A percentile compares a stretch with the other conserved stretches of the same genome.
Evolutionary conservation across 2,113 vertebrate species (phyloP).

Genomic region (Sinocyclocheilus anophthalmus): DNA sequence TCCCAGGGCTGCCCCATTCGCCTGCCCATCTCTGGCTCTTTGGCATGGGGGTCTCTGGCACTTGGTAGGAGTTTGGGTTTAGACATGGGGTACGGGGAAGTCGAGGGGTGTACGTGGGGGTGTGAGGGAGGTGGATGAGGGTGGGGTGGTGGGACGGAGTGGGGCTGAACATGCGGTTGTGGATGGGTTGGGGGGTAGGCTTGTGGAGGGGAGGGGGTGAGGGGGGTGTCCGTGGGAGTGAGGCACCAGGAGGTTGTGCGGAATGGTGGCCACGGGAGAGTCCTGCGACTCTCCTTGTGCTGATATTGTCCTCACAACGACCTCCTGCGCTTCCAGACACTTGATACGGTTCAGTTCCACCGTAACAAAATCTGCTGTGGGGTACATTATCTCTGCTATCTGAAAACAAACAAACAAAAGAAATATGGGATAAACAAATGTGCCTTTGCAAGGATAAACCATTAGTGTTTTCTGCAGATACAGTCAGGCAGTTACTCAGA

Average conservation of each 20-base stretch:
- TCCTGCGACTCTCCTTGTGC: constrained; percentile 93
- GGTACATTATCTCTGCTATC: constrained; percentile 91
- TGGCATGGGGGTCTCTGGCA: constrained; percentile 91
- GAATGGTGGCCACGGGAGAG: constrained; percentile 81
- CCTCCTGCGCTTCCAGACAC: constrained; percentile 83
- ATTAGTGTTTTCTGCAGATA: neutral
- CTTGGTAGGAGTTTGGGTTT: constrained; percentile 88
- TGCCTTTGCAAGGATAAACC: neutral
- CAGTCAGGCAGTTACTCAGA: neutral
- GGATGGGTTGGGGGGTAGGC: constrained; percentile 54
- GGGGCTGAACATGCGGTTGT: constrained; percentile 37
- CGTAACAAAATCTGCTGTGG: constrained; percentile 80
- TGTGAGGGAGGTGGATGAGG: constrained; percentile 38
- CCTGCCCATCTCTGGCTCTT: constrained; percentile 83
- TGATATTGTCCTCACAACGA: constrained; percentile 92
- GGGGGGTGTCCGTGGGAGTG: constrained; percentile 75
- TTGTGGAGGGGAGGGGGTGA: constrained; percentile 50
- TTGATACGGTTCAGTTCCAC: constrained; percentile 87
- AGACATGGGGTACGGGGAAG: constrained; percentile 68
- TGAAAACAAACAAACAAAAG: constrained; percentile 61
- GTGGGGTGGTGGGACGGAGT: constrained; percentile 40
- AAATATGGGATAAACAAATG: constrained; percentile 2
- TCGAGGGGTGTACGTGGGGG: constrained; percentile 51
- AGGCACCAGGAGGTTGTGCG: constrained; percentile 86
- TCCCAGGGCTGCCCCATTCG: constrained; percentile 85